Evolutionary conservation across 23 tunicate genomes (phyloP).

Genomic region (Ciona savignyi): DNA sequence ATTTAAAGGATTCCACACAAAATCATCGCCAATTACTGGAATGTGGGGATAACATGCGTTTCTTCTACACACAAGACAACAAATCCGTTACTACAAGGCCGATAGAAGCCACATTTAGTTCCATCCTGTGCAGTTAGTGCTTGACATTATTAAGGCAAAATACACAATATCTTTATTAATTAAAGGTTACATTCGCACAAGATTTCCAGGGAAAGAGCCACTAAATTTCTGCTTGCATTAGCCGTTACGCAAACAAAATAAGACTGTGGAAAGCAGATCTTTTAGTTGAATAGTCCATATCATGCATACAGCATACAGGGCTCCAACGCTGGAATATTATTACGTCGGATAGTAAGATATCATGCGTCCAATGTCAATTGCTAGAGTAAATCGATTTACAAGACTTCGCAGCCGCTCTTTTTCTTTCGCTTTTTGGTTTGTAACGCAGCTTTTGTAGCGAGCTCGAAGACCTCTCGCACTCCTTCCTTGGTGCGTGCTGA

Average conservation of each 20-base stretch:
- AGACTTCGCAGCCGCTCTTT: constrained; percentile 74
- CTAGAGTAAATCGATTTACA: constrained; percentile 22
- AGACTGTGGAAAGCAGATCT: not conserved
- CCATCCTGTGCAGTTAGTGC: not conserved
- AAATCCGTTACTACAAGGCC: not conserved
- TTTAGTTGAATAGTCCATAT: not conserved
- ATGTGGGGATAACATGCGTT: not conserved
- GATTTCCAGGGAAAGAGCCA: no score
- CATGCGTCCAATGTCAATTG: not conserved
- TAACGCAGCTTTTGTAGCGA: constrained; percentile 90
- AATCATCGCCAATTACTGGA: not conserved
- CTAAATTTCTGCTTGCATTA: no score
- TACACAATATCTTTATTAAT: not conserved
- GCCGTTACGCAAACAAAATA: no score
- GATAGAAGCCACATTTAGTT: not conserved
- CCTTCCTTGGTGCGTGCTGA: constrained; percentile 97
- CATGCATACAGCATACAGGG: not conserved
- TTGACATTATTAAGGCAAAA: not conserved
- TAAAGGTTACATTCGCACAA: not conserved
- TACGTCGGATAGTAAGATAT: not conserved
- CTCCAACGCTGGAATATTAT: not conserved
- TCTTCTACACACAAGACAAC: not conserved
- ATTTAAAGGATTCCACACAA: no score
- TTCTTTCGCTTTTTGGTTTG: constrained; percentile 89
- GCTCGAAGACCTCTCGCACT: constrained; percentile 94